phyloP scores from a whole-genome alignment of 2,888 invertebrate genomes.

The Ormyrus labotus region DNA sequence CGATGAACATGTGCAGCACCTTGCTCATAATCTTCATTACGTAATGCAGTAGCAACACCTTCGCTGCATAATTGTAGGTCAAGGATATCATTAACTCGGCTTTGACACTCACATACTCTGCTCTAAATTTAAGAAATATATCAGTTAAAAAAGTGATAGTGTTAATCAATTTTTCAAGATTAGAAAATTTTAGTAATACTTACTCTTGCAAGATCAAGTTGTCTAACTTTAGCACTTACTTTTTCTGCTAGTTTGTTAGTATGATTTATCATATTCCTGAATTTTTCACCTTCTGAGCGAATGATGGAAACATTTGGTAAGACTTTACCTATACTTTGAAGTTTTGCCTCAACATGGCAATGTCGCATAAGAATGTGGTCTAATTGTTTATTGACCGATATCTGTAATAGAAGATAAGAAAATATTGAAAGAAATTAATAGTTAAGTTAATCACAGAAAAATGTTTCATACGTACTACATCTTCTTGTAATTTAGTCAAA shows the following conservation, averaged over 20 bases:
- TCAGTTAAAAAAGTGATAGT: too few relatives aligned
- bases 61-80: conserved; percentile 97
- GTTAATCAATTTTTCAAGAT: conserved; percentile 11
- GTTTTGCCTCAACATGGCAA: conserved; percentile 86
- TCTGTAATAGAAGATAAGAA: conserved; percentile 75
- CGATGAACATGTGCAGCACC: conserved; percentile 97
- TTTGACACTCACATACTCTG: conserved; percentile 95
- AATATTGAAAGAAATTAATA: too few relatives aligned
- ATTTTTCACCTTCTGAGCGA: conserved; percentile 86
- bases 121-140: conserved; percentile 78
- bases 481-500: conserved; percentile 67
- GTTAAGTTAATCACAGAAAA: background rate
- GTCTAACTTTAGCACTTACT: conserved; percentile 96
- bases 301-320: conserved; percentile 88
- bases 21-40: conserved; percentile 96
- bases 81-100: conserved; percentile 94
- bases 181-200: conserved; percentile 63
- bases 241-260: conserved; percentile 94
- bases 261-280: conserved; percentile 89
- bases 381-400: conserved; percentile 83
- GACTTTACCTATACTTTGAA: conserved; percentile 87
- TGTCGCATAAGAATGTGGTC: conserved; percentile 85
- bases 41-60: conserved; percentile 96
- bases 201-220: conserved; percentile 94
- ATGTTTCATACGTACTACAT: conserved; percentile 62